Conservation (phyloP, 2,888 invertebrate species). For the Protophormia terraenovae region DNA sequence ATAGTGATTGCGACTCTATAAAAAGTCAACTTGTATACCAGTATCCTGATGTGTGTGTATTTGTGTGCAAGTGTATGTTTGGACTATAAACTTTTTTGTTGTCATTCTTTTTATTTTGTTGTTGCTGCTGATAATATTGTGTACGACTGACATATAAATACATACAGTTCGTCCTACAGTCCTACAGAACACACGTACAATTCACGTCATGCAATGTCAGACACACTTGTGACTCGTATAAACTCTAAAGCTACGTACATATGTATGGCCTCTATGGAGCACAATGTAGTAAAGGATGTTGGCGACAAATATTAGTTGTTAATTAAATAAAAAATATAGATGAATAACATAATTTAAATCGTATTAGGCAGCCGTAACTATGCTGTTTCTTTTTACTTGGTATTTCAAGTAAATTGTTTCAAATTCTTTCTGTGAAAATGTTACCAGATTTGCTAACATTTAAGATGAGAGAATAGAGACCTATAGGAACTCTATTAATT, state of each 20-base stretch:
- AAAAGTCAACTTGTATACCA: conserved; percentile 77
- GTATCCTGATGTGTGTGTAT: neutral
- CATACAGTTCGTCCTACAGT: conserved; percentile 19
- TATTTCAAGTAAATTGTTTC: no score
- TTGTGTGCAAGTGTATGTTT: conserved; percentile 30
- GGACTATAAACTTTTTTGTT: conserved; percentile 55
- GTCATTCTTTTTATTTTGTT: conserved; percentile 37
- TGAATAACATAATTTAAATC: no score
- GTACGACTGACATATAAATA: conserved; percentile 72
- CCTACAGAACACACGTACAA: conserved; percentile 19
- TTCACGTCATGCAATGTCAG: conserved; percentile 66
- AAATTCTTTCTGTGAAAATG: no score
- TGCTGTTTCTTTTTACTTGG: no score
- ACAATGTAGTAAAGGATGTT: neutral
- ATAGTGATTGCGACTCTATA: conserved; percentile 80
- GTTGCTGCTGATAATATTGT: conserved; percentile 49
- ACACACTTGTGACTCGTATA: conserved; percentile 49
- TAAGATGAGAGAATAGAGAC: no score
- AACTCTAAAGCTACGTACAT: neutral
- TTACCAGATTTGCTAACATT: no score
- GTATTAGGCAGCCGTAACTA: no score
- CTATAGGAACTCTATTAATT: no score
- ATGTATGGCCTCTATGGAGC: neutral
- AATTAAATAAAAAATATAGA: neutral
- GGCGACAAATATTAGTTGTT: neutral